Base-by-base conservation (phyloP, 2,113 vertebrate species). In the Perccottus glenii region DNA sequence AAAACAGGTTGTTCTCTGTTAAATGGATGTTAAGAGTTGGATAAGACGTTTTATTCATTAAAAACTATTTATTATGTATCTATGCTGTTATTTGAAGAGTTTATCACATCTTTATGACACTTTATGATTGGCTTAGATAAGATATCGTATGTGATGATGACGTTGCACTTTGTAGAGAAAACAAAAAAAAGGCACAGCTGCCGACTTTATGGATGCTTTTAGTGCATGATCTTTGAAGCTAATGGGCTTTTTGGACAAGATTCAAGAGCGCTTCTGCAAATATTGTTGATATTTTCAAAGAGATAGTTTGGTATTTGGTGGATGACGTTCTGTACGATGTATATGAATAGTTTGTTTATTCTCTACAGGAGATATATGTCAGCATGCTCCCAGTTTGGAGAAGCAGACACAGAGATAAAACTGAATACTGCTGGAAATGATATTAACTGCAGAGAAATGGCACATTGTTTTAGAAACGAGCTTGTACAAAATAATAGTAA, bases 151-250 rank as follows among this genome's bases (percentile, higher is more conserved):
- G 36, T 58, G 63, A 65, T 56, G 60, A 77, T 69, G 47, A 76
- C 38, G 33, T 68, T 81, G 81, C 86, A 88, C 80, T 82, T 87
- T 84, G 66, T 81, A 58, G 67, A 36, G 60, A 60, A 71, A 44
- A 19, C 45, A 45, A 65, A 49, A 19, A 83, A 42, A 67, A 53
- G 48, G 75, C 11, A 78, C 74, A 73, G 79, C 76, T 77, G 81
- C 75, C 77, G 77, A 70, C 51, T 69, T 64, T 63, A 43, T 75
- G 71, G 87, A 65, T 82, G 43, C 64, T 73, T 45, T 27, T 85
- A 70, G 78, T 83, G 87, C 87, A 88, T 89, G 83, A 53, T 36
- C 70, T 52, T 27, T 51, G 32, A 64, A 48, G 62, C 58, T 74
- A 49, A 80, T 64, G 66, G 74, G 70, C 70, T 77, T 79, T 66